phyloP scores from a whole-genome alignment of 1,140 invertebrate genomes.

The Trinorchestia longiramus region DNA sequence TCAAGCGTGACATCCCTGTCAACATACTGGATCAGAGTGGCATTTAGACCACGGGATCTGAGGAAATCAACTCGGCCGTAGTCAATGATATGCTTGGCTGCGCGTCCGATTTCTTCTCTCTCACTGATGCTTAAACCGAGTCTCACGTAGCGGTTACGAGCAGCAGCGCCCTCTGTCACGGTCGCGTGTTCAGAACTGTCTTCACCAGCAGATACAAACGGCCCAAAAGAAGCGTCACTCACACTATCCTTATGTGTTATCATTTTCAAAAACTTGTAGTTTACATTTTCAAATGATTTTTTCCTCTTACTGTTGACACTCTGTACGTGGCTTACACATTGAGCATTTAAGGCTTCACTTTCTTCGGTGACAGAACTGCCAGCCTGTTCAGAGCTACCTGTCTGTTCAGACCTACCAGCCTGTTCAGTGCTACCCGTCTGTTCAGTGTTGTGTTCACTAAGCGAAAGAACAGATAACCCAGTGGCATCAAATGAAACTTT shows the following conservation, averaged over 20 bases:
- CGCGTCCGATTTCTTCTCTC: constrained; percentile 78
- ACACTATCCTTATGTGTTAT: background rate
- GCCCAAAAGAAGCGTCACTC: too few species aligned
- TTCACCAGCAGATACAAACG: background rate
- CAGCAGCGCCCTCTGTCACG: background rate
- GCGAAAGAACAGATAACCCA: background rate
- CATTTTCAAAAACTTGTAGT: background rate
- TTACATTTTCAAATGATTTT: background rate
- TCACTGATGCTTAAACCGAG: constrained; percentile 71
- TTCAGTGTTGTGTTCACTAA: background rate
- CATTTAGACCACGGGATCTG: constrained; percentile 74
- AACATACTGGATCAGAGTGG: constrained; percentile 78
- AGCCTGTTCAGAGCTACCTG: background rate
- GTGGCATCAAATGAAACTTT: background rate
- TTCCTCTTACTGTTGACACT: background rate
- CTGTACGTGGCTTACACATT: background rate
- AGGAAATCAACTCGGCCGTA: constrained; percentile 80
- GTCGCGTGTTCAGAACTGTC: background rate
- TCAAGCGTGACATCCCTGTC: constrained; percentile 78
- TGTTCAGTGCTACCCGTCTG: too few species aligned
- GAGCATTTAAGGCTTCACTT: background rate
- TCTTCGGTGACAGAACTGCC: background rate
- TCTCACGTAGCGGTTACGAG: constrained; percentile 66
- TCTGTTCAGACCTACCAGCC: too few species aligned
- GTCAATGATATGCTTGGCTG: constrained; percentile 82